These are phyloP conservation scores for Portunus trituberculatus DNA, from an alignment of 1,140 invertebrate species.

Conservation along the genomic window DNA sequence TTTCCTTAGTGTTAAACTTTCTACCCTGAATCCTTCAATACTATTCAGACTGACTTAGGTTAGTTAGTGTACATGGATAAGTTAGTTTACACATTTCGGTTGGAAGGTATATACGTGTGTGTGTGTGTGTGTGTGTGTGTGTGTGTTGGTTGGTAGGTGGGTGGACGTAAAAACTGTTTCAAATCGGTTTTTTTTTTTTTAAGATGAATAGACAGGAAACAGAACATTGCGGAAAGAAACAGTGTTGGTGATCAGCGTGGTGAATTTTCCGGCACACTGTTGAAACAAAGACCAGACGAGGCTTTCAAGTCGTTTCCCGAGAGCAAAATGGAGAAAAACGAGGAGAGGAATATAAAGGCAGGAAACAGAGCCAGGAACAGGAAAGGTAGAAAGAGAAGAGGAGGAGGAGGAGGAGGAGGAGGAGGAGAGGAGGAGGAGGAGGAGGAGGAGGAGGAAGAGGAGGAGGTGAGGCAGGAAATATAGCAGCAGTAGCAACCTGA, in stretches of 20 bases:
- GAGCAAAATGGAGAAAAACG: neutral
- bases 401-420: neutral
- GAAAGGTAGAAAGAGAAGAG: slow-evolving; percentile 2
- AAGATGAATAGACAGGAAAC: neutral
- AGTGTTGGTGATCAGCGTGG: neutral
- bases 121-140: too few relatives aligned
- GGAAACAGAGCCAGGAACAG: neutral
- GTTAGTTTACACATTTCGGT: neutral
- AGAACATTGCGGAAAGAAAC: neutral
- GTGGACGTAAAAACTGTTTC: too few relatives aligned
- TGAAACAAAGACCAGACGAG: too few relatives aligned
- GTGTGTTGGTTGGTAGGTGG: too few relatives aligned
- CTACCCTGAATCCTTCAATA: neutral
- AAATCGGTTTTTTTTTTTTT: too few relatives aligned
- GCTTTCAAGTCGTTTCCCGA: too few relatives aligned
- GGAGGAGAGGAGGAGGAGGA: neutral
- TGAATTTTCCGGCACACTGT: neutral
- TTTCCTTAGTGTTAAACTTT: neutral
- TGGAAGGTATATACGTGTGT: neutral
- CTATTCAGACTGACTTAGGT: neutral
- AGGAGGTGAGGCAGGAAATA: neutral
- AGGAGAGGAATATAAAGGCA: neutral
- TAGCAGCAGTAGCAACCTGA: neutral
- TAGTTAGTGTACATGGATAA: neutral
- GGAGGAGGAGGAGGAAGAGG: neutral